These are phyloP conservation scores for Indicator indicator DNA, from an alignment of 2,113 vertebrate genomes.

Conservation along the genomic window DNA sequence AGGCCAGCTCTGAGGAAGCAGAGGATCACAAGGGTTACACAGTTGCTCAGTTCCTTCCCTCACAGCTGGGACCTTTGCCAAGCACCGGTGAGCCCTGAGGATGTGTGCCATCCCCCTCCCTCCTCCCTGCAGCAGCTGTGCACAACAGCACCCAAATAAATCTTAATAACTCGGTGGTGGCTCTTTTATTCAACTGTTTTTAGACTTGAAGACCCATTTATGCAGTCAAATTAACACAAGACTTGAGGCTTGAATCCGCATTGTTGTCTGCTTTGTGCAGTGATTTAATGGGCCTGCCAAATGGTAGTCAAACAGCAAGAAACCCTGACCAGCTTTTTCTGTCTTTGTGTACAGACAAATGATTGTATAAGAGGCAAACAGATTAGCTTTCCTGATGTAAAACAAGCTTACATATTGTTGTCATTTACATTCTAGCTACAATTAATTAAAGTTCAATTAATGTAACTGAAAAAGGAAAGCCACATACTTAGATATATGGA, in stretches of 20 bases:
- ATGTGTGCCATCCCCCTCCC: background rate
- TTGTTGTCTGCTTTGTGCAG: constrained; percentile 33
- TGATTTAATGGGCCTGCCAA: constrained; percentile 48
- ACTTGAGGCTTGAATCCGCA: background rate
- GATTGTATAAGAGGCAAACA: background rate
- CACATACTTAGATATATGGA: fast-evolving
- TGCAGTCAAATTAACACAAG: constrained; percentile 5
- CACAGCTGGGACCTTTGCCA: background rate
- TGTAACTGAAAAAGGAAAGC: background rate
- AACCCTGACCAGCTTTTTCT: background rate
- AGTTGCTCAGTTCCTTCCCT: background rate
- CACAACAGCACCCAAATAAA: constrained; percentile 22
- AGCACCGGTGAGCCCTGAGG: background rate
- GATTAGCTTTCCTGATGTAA: background rate
- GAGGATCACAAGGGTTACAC: background rate
- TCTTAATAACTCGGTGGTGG: background rate
- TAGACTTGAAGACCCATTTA: background rate
- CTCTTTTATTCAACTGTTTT: constrained; percentile 22
- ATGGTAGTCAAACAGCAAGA: background rate
- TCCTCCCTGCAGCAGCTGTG: background rate
- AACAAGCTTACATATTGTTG: background rate
- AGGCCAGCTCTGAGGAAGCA: background rate
- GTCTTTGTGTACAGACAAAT: background rate
- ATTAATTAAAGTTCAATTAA: background rate
- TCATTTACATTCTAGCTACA: background rate